Evolutionary conservation across 2,797 vertebrate genomes (phyloP).

Genomic region (Gymnocypris eckloni): DNA sequence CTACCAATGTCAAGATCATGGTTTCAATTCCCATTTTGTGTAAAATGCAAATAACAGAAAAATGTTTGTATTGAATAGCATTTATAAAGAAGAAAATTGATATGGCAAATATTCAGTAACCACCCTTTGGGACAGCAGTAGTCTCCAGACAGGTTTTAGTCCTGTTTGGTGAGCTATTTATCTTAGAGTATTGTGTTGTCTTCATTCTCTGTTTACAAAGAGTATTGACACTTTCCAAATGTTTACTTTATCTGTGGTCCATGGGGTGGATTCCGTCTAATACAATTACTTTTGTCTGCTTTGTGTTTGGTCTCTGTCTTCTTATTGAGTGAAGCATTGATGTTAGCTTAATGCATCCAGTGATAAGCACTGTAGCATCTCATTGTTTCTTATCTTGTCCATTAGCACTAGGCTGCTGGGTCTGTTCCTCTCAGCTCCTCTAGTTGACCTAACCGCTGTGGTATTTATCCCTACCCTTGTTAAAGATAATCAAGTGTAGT

Average conservation of each 20-base stretch:
- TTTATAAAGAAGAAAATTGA: neutral
- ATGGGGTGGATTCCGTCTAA: constrained; percentile 68
- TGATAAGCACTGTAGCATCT: constrained; percentile 38
- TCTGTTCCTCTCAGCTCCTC: constrained; percentile 42
- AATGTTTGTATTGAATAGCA: constrained; percentile 2
- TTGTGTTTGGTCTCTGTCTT: constrained; percentile 65
- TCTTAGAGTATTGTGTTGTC: constrained; percentile 55
- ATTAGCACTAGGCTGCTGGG: constrained; percentile 56
- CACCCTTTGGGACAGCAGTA: constrained; percentile 44
- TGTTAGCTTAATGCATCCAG: constrained; percentile 55
- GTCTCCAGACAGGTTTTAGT: constrained; percentile 36
- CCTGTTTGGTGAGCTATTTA: constrained; percentile 58
- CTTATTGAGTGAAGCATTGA: constrained; percentile 64
- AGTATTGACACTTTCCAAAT: constrained; percentile 67
- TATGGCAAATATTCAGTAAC: neutral
- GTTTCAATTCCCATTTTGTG: neutral
- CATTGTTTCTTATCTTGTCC: constrained; percentile 42
- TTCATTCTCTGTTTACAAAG: constrained; percentile 62
- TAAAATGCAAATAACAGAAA: constrained; percentile 17
- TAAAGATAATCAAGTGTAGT: constrained; percentile 59
- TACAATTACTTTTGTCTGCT: constrained; percentile 68
- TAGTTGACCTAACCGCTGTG: constrained; percentile 60
- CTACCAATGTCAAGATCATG: neutral
- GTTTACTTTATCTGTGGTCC: constrained; percentile 68
- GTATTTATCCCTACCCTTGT: constrained; percentile 26